Conservation (phyloP, 2,113 vertebrate species). For the Hystrix cristata region DNA sequence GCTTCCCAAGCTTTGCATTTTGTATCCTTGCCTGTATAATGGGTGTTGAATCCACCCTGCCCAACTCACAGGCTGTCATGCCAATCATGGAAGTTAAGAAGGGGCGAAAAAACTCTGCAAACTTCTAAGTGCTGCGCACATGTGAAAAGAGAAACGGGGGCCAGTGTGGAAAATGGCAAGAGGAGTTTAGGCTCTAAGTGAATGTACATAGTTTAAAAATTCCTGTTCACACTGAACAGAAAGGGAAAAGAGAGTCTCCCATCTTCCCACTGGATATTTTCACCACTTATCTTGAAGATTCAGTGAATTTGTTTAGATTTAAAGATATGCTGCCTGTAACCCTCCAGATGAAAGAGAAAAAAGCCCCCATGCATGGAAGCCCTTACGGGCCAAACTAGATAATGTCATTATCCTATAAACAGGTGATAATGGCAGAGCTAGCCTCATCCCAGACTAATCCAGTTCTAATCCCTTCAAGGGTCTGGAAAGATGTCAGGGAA, state of each 20-base stretch:
- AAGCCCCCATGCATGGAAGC: constrained; percentile 10
- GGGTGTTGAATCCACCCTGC: neutral
- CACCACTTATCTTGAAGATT: constrained; percentile 32
- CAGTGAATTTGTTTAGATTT: constrained; percentile 73
- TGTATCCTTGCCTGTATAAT: neutral
- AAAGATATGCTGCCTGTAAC: neutral
- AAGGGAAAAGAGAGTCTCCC: neutral
- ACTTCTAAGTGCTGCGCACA: neutral
- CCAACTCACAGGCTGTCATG: neutral
- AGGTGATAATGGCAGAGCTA: constrained; percentile 75
- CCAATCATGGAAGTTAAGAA: neutral
- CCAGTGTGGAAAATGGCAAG: neutral
- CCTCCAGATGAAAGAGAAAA: constrained; percentile 60
- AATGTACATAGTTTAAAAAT: neutral
- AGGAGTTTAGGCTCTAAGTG: neutral
- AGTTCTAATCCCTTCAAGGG: constrained; percentile 83
- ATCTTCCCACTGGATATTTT: neutral
- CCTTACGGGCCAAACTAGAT: constrained; percentile 70
- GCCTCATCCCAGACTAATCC: constrained; percentile 77
- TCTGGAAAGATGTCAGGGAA: constrained; percentile 68
- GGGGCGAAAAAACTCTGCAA: neutral
- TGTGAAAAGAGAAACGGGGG: neutral
- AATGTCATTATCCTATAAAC: constrained; percentile 77
- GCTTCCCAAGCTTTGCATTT: neutral
- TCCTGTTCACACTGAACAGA: neutral